These are phyloP conservation scores for Peromyscus californicus DNA, from an alignment of 2,113 vertebrate genomes.

Conservation along the genomic window DNA sequence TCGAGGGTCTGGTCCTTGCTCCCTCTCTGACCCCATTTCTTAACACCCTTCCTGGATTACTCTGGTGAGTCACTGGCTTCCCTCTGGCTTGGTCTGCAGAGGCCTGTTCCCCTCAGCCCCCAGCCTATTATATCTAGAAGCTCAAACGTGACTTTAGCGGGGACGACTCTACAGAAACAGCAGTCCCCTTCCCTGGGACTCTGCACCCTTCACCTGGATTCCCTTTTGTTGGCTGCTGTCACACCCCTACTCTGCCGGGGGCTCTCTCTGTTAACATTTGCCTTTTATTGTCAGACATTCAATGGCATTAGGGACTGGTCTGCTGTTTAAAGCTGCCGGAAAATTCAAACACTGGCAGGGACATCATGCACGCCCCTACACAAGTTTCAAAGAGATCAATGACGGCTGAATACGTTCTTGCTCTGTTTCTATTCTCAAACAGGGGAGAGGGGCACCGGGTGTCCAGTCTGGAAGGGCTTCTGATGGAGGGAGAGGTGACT, in stretches of 20 bases:
- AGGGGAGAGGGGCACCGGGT: neutral
- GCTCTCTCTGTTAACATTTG: neutral
- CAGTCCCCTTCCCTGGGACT: no score
- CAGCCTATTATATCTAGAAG: neutral
- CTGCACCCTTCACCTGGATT: neutral
- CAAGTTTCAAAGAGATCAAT: neutral
- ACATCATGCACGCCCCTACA: neutral
- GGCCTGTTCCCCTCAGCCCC: neutral
- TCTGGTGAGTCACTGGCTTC: neutral
- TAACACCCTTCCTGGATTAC: neutral
- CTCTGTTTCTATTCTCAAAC: slow-evolving; percentile 33
- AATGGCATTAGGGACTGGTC: neutral
- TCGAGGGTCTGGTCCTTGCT: neutral
- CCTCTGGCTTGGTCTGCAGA: neutral
- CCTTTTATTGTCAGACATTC: neutral
- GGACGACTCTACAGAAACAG: neutral
- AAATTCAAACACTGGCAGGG: neutral
- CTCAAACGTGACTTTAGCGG: neutral
- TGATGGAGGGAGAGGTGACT: neutral
- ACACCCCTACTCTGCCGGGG: neutral
- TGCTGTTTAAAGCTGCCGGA: neutral
- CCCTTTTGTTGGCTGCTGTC: neutral
- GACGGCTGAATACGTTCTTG: neutral
- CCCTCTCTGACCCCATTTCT: slow-evolving; percentile 37
- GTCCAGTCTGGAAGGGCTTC: neutral